Evolutionary conservation across 2,888 invertebrate species (phyloP).

Genomic region (Oscheius onirici): DNA sequence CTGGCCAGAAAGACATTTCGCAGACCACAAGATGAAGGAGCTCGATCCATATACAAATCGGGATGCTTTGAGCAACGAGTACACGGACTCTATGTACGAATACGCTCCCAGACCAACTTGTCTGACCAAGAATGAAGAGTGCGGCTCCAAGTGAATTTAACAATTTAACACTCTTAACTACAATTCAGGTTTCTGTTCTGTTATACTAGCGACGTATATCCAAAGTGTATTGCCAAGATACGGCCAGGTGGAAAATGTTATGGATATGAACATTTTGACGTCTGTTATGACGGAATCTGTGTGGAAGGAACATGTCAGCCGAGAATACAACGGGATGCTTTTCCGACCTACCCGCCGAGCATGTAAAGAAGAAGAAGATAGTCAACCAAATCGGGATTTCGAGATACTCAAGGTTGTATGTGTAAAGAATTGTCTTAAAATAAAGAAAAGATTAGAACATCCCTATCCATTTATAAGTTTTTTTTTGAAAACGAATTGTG

Average conservation of each 20-base stretch:
- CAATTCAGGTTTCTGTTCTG: constrained; percentile 53
- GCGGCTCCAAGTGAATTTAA: constrained; percentile 2
- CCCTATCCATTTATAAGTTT: too few species aligned
- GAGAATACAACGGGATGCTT: not conserved
- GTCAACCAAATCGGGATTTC: too few species aligned
- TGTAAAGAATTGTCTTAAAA: too few species aligned
- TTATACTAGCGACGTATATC: constrained; percentile 40
- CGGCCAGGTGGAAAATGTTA: constrained; percentile 51
- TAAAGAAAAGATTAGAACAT: too few species aligned
- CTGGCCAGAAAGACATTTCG: constrained; percentile 18
- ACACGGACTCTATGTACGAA: constrained; percentile 53
- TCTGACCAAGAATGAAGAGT: not conserved
- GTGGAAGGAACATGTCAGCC: constrained; percentile 14
- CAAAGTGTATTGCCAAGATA: constrained; percentile 54
- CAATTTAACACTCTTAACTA: not conserved
- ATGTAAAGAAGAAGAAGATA: constrained; percentile 10
- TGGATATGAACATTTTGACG: constrained; percentile 47
- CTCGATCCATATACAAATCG: constrained; percentile 40
- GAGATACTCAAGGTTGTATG: too few species aligned
- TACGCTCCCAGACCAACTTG: constrained; percentile 49
- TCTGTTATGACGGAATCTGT: constrained; percentile 28
- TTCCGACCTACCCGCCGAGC: not conserved
- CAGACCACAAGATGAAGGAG: constrained; percentile 6
- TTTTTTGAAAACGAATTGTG: too few species aligned
- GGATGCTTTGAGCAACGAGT: constrained; percentile 50